A percentile compares a stretch with the other conserved stretches of the same genome.
These are phyloP conservation scores for Hydractinia symbiolongicarpus DNA, from an alignment of 30 jellyfish, hydroid and myxozoan species.

Conservation along the genomic window DNA sequence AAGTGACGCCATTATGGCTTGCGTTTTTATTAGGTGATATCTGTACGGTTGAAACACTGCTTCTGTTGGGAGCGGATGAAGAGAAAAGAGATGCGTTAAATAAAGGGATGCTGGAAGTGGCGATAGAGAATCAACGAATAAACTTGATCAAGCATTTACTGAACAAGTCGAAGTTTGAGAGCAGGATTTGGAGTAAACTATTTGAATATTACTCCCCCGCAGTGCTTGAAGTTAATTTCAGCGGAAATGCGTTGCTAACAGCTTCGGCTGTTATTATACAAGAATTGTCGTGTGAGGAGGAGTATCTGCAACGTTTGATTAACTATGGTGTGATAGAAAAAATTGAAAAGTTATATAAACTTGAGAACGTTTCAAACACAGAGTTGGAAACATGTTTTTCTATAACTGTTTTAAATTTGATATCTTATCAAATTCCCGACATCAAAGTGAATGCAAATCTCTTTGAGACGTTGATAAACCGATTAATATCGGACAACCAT, in stretches of 20 bases:
- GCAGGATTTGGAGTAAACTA: slow-evolving; percentile 1
- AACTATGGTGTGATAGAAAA: not conserved
- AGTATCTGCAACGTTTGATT: not conserved
- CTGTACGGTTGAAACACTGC: not conserved
- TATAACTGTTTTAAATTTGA: not conserved
- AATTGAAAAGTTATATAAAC: not conserved
- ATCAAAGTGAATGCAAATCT: not conserved
- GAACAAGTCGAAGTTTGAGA: not conserved
- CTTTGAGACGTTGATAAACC: not conserved
- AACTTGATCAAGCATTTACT: slow-evolving; percentile 3
- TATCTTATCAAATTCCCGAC: not conserved
- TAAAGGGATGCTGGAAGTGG: slow-evolving; percentile 10
- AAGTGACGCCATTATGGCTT: slow-evolving; percentile 17
- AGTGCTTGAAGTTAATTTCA: not conserved
- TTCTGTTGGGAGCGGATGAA: not conserved
- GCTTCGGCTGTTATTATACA: not conserved
- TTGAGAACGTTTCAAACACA: not conserved
- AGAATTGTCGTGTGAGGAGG: not conserved
- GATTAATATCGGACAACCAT: not conserved
- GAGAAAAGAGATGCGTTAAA: not conserved
- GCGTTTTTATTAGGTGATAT: not conserved
- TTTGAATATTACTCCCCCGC: not conserved
- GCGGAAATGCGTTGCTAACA: not conserved
- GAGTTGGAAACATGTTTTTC: not conserved
- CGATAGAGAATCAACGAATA: not conserved